These are phyloP conservation scores for Aricia agestis DNA, from an alignment of 1,140 invertebrate species.

Conservation along the genomic window DNA sequence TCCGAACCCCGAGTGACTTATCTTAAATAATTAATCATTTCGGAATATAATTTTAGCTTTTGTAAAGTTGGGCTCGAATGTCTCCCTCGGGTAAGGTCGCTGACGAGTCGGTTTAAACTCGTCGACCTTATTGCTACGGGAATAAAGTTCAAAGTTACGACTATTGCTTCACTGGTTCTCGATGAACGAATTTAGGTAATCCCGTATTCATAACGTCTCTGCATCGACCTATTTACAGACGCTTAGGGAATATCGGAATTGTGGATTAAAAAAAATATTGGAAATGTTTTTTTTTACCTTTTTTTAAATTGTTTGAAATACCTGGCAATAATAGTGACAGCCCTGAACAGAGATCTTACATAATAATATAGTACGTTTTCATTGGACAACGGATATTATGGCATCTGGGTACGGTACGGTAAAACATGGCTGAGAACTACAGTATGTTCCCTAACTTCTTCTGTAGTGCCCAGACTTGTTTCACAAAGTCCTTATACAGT, in stretches of 20 bases:
- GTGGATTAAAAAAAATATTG: not conserved
- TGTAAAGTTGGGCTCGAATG: not conserved
- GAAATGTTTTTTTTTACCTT: too few species aligned
- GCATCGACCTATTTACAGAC: not conserved
- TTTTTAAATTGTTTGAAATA: too few species aligned
- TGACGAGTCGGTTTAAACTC: not conserved
- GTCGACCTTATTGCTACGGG: not conserved
- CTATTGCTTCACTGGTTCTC: not conserved
- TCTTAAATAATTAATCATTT: slow-evolving; percentile 1
- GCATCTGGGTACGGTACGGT: too few species aligned
- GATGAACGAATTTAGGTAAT: slow-evolving; percentile 9
- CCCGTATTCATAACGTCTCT: not conserved
- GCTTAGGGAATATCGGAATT: not conserved
- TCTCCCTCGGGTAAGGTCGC: not conserved
- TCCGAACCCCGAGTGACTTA: not conserved
- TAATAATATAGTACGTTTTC: too few species aligned
- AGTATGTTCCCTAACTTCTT: too few species aligned
- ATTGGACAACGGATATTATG: too few species aligned
- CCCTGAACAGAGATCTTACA: too few species aligned
- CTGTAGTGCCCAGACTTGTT: too few species aligned
- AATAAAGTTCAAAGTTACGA: not conserved
- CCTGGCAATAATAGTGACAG: not conserved
- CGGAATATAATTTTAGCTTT: not conserved
- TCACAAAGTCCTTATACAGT: too few species aligned
- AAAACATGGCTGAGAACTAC: too few species aligned